phyloP scores from a whole-genome alignment of 2,113 vertebrate species.

The Nibea coibor region DNA sequence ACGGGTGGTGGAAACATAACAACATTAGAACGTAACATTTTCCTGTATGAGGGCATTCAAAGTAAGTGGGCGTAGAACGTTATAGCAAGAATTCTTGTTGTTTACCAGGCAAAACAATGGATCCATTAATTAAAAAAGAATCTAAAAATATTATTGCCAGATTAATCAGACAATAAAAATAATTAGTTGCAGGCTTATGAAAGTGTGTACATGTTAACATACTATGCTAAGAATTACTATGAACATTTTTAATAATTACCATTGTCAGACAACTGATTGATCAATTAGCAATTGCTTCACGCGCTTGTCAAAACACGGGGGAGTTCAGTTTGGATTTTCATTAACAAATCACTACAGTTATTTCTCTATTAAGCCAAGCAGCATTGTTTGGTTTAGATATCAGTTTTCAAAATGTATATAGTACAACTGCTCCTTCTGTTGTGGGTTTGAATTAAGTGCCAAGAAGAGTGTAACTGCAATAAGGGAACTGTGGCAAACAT shows the following conservation, averaged over 20 bases:
- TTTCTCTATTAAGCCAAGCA: constrained; percentile 30
- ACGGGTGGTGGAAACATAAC: no score
- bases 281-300: neutral
- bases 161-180: neutral
- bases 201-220: neutral
- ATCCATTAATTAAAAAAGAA: no score
- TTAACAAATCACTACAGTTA: constrained; percentile 8
- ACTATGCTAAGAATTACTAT: neutral
- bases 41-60: no score
- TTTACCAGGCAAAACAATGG: neutral
- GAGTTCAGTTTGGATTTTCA: neutral
- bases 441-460: constrained; percentile 74
- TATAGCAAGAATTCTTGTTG: no score
- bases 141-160: neutral
- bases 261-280: neutral
- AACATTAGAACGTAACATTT: no score
- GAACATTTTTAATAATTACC: neutral
- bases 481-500: constrained; percentile 79
- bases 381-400: constrained; percentile 53
- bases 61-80: no score
- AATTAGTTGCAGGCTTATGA: neutral
- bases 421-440: constrained; percentile 65
- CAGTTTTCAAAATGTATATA: constrained; percentile 51
- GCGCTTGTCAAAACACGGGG: neutral
- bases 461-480: constrained; percentile 71